Evolutionary conservation across 2,888 invertebrate species (phyloP).

Genomic region (Allolobophora icterica): DNA sequence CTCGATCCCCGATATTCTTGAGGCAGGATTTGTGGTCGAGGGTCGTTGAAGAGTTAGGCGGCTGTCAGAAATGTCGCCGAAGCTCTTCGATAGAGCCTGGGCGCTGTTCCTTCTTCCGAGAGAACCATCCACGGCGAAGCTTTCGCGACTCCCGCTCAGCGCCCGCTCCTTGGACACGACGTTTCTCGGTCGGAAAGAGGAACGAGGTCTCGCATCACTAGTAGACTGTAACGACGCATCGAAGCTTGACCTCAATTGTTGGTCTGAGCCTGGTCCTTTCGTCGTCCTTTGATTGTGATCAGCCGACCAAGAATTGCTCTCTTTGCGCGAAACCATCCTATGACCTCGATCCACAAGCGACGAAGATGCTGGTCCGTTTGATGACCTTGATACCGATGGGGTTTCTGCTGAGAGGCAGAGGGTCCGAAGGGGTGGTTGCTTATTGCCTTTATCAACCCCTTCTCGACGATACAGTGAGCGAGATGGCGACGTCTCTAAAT

Average conservation of each 20-base stretch:
- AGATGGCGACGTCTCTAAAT: background rate
- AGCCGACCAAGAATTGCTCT: background rate
- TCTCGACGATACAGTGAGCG: background rate
- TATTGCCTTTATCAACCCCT: background rate
- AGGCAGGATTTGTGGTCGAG: background rate
- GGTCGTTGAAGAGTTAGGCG: background rate
- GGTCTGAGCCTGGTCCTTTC: background rate
- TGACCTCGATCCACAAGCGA: background rate
- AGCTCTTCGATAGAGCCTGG: constrained; percentile 18
- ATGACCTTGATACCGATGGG: background rate
- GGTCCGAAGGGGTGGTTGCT: background rate
- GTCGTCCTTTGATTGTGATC: background rate
- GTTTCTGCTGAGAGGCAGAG: background rate
- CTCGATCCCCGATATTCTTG: background rate
- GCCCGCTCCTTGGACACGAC: background rate
- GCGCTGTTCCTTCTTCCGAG: background rate
- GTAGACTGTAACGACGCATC: background rate
- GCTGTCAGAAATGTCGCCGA: background rate
- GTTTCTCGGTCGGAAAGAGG: background rate
- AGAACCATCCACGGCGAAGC: background rate
- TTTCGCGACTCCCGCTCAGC: background rate
- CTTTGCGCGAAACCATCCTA: background rate
- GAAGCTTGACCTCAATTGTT: background rate
- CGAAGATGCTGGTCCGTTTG: background rate
- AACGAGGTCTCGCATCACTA: background rate